Evolutionary conservation across 1,140 invertebrate species (phyloP).

Genomic region (Drosophila bocqueti): DNA sequence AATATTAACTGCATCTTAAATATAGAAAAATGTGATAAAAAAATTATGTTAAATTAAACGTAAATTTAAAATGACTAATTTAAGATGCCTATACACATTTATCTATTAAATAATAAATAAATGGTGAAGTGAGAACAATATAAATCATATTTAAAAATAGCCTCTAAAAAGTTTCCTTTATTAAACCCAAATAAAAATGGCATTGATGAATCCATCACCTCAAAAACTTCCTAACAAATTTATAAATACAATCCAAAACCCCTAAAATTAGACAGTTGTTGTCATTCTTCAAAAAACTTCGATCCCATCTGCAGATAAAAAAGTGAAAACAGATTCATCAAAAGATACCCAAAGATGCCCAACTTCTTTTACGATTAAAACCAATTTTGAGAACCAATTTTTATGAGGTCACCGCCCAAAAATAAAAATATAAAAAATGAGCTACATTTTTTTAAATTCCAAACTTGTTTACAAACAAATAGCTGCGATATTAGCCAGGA

Average conservation of each 20-base stretch:
- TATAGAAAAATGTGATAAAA: too few relatives aligned
- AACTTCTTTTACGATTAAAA: constrained; percentile 73
- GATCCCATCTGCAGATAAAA: constrained; percentile 48
- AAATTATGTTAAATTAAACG: not conserved
- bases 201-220: constrained; percentile 40
- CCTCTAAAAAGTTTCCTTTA: not conserved
- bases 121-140: not conserved
- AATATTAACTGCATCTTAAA: not conserved
- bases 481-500: constrained; percentile 51
- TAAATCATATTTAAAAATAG: not conserved
- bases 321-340: constrained; percentile 70
- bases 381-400: constrained; percentile 77
- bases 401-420: constrained; percentile 44
- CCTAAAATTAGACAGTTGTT: constrained; percentile 26
- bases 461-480: constrained; percentile 81
- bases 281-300: constrained; percentile 46
- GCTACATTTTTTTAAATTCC: constrained; percentile 65
- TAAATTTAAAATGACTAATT: not conserved
- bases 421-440: constrained; percentile 64
- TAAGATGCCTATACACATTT: not conserved
- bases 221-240: constrained; percentile 27
- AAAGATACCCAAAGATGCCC: constrained; percentile 56
- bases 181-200: constrained; percentile 6
- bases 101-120: too few relatives aligned
- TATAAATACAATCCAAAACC: constrained; percentile 20